Percentiles rank a stretch among this genome's conserved stretches.
These are phyloP conservation scores for Heliothis virescens DNA, from an alignment of 1,140 invertebrate genomes.

Conservation along the genomic window DNA sequence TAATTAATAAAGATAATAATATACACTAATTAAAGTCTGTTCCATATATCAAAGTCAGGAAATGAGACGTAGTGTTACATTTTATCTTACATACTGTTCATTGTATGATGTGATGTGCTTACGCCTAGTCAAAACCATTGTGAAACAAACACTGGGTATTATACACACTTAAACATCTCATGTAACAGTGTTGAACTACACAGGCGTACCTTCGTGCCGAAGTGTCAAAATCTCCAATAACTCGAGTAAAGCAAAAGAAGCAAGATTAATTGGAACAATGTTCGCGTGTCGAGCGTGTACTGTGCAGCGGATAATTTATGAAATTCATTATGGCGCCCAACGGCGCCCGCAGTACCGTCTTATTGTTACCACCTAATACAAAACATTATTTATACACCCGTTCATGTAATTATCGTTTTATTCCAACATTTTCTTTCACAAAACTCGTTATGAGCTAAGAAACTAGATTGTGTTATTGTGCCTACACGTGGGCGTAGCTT, in stretches of 20 bases:
- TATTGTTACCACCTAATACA: conserved; percentile 47
- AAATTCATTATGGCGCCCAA: conserved; percentile 57
- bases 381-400: conserved; percentile 45
- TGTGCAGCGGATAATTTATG: conserved; percentile 56
- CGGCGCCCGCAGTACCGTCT: conserved; percentile 25
- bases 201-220: conserved; percentile 7
- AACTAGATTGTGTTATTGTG: conserved; percentile 38
- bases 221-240: conserved; percentile 44
- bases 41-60: neutral
- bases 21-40: too few species aligned
- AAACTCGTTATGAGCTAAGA: conserved; percentile 16
- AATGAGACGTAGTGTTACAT: neutral
- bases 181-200: neutral
- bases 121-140: neutral
- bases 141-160: neutral
- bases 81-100: too few species aligned
- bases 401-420: conserved; percentile 39
- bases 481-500: conserved; percentile 8
- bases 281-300: conserved; percentile 48
- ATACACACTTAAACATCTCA: neutral
- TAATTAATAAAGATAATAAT: too few species aligned
- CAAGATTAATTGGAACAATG: conserved; percentile 58
- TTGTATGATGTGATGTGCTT: too few species aligned
- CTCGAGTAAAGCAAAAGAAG: conserved; percentile 41
- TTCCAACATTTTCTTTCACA: conserved; percentile 31